A percentile compares a stretch with the other conserved stretches of the same genome.
Evolutionary conservation across 64 coral and sea anemone species (phyloP).

Genomic region (Montipora cactus): DNA sequence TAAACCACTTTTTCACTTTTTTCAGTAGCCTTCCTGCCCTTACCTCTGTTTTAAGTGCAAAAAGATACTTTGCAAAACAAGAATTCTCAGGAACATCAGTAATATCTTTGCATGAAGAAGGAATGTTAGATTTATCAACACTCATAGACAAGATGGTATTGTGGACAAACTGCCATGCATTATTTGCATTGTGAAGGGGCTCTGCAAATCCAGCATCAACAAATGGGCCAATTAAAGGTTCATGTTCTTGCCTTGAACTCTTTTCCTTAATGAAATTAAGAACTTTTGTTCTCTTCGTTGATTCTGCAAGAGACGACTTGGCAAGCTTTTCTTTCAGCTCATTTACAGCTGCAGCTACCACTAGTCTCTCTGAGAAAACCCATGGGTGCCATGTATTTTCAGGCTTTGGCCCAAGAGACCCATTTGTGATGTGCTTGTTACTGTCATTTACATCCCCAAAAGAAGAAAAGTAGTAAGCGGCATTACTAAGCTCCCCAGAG

Average conservation of each 20-base stretch:
- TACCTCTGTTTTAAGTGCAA: no score
- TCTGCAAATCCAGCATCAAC: slow-evolving; percentile 67
- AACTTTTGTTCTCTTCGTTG: slow-evolving; percentile 75
- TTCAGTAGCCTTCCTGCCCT: no score
- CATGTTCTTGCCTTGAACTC: slow-evolving; percentile 56
- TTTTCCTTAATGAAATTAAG: slow-evolving; percentile 55
- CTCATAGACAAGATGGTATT: slow-evolving; percentile 41
- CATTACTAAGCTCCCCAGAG: slow-evolving; percentile 76
- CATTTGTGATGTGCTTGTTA: slow-evolving; percentile 62
- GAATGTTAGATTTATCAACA: slow-evolving; percentile 22
- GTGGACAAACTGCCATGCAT: slow-evolving; percentile 69
- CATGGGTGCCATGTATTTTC: slow-evolving; percentile 72
- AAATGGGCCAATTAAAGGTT: slow-evolving; percentile 63
- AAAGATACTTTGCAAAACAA: no score
- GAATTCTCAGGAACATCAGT: neutral
- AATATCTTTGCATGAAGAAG: slow-evolving; percentile 18
- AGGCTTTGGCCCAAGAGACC: slow-evolving; percentile 51
- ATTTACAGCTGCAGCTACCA: slow-evolving; percentile 39
- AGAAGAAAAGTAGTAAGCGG: slow-evolving; percentile 73
- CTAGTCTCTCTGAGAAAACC: slow-evolving; percentile 47
- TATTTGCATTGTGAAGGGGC: slow-evolving; percentile 74
- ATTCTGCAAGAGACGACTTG: slow-evolving; percentile 34
- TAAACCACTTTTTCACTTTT: no score
- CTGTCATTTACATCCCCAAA: slow-evolving; percentile 77
- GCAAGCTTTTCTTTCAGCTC: slow-evolving; percentile 40